These are phyloP conservation scores for Oreochromis aureus DNA, from an alignment of 2,113 vertebrate species.

Conservation along the genomic window DNA sequence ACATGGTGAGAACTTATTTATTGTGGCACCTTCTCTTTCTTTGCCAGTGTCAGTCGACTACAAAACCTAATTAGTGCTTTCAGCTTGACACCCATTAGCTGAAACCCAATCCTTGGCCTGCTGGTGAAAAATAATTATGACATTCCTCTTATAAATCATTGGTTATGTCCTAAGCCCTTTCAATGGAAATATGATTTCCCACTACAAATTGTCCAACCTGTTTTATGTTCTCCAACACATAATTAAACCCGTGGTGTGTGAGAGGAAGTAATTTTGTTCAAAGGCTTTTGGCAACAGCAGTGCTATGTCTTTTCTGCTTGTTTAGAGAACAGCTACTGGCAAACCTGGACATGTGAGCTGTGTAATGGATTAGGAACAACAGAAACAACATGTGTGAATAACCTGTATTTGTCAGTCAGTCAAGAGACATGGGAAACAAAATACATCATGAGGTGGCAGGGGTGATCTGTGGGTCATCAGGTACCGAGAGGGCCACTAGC, in stretches of 20 bases:
- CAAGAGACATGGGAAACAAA: slow-evolving; percentile 53
- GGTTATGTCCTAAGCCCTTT: slow-evolving; percentile 81
- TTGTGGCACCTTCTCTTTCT: slow-evolving; percentile 82
- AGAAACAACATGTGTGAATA: slow-evolving; percentile 59
- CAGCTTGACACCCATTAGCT: slow-evolving; percentile 77
- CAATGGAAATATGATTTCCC: slow-evolving; percentile 93
- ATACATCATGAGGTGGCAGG: slow-evolving; percentile 37
- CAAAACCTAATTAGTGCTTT: slow-evolving; percentile 92
- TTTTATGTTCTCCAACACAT: slow-evolving; percentile 89
- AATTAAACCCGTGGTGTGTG: slow-evolving; percentile 87
- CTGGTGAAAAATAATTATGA: slow-evolving; percentile 84
- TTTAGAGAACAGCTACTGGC: slow-evolving; percentile 79
- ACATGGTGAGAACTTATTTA: slow-evolving; percentile 82
- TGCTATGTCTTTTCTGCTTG: slow-evolving; percentile 77
- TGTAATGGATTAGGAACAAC: slow-evolving; percentile 65
- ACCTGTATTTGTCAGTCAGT: slow-evolving; percentile 47
- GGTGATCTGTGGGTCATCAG: slow-evolving; percentile 49
- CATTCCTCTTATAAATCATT: slow-evolving; percentile 90
- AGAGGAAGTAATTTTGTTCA: slow-evolving; percentile 94
- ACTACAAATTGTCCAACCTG: slow-evolving; percentile 91
- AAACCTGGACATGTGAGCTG: slow-evolving; percentile 65
- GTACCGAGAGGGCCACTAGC: slow-evolving; percentile 28
- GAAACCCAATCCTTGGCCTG: slow-evolving; percentile 78
- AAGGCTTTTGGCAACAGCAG: slow-evolving; percentile 82
- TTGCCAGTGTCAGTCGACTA: slow-evolving; percentile 75